Evolutionary conservation across 30 jellyfish, hydroid and myxozoan genomes (phyloP).

Genomic region (Euphysa ruthae): DNA sequence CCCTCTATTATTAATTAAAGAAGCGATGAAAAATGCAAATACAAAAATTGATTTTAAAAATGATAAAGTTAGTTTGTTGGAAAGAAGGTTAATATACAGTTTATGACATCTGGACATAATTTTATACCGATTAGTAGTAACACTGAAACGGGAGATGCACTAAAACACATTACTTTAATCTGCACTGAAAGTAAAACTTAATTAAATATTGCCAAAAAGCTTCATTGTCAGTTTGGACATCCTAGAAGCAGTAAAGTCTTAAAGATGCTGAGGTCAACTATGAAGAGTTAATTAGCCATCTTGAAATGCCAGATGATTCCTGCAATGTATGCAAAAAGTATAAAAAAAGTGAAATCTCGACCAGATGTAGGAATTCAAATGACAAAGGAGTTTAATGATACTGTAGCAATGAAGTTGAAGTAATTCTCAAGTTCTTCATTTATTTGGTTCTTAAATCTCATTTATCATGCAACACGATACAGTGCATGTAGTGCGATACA

Average conservation of each 20-base stretch:
- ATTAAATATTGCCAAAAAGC: slow-evolving; percentile 3
- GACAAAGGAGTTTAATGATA: slow-evolving; percentile 22
- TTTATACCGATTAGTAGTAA: slow-evolving; percentile 19
- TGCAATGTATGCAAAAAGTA: slow-evolving; percentile 17
- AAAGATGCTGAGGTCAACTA: slow-evolving; percentile 5
- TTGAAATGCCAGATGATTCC: not conserved
- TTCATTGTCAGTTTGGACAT: slow-evolving; percentile 12
- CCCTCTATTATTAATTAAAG: slow-evolving; percentile 23
- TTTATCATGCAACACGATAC: not conserved
- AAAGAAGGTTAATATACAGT: not conserved
- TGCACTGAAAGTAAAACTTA: no score
- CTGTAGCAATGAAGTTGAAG: slow-evolving; percentile 30
- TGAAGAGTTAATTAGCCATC: not conserved
- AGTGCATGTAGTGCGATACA: slow-evolving; percentile 21
- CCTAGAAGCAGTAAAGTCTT: not conserved
- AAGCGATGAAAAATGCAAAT: slow-evolving; percentile 28
- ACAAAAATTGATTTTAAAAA: slow-evolving; percentile 29
- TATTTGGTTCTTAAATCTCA: slow-evolving; percentile 23
- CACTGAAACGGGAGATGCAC: no score
- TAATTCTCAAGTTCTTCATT: not conserved
- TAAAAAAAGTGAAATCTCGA: slow-evolving; percentile 1
- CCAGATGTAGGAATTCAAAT: slow-evolving; percentile 26
- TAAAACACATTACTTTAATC: no score
- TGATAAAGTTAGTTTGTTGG: slow-evolving; percentile 25
- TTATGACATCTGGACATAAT: slow-evolving; percentile 31